Evolutionary conservation across 23 tunicate species (phyloP).

Genomic region (Trididemnum clinides): DNA sequence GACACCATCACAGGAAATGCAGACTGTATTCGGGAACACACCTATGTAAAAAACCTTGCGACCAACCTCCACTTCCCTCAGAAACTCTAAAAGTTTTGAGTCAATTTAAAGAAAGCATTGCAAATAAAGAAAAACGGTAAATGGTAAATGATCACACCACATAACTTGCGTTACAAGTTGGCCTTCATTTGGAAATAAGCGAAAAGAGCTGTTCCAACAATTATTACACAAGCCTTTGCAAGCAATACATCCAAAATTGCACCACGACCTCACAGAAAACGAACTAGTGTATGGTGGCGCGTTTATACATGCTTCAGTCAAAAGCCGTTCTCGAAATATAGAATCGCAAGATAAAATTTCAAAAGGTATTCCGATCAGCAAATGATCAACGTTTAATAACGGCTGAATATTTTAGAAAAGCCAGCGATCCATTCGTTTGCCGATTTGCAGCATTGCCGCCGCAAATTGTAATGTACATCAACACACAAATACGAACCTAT

Average conservation of each 20-base stretch:
- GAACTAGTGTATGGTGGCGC: conserved; percentile 27
- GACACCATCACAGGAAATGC: no score
- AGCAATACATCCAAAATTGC: not conserved
- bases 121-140: no score
- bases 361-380: not conserved
- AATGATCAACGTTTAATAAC: not conserved
- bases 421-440: conserved; percentile 10
- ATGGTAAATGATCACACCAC: not conserved
- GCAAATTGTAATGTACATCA: not conserved
- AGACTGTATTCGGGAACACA: no score
- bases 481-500: not conserved
- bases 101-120: no score
- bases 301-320: not conserved
- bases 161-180: not conserved
- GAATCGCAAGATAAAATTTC: not conserved
- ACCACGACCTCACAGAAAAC: not conserved
- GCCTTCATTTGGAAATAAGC: not conserved
- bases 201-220: not conserved
- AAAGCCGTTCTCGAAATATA: not conserved
- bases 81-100: no score
- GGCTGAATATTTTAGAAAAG: not conserved
- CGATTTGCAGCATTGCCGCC: not conserved
- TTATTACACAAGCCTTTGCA: not conserved
- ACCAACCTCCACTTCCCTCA: no score
- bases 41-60: no score